Evolutionary conservation across 2,113 vertebrate genomes (phyloP), one percentile per base, ranked within the genome.

Genomic region (Camelus dromedarius): DNA sequence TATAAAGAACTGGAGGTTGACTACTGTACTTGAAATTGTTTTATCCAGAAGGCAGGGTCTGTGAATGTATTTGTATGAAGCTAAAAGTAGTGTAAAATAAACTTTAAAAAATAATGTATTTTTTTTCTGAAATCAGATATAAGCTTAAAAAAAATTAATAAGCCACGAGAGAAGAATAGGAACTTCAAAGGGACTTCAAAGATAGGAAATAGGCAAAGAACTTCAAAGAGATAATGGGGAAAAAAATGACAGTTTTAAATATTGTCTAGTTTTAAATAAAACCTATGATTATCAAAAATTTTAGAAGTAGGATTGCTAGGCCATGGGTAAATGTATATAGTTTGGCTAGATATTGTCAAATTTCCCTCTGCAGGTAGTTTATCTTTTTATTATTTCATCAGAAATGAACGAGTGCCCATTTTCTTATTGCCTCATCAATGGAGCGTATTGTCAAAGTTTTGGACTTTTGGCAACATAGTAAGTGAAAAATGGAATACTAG

Each of bases 111-210:
- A 42, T 15, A 32, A 38, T 52, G 3, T 87, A 48, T 80, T 89
- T 56, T 73, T 73, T 48, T 35, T 56, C 30, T 14, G 11, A 88
- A 75, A 93, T 96, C 60, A 91, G 8, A 35, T 64, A 35, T 83
- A 60, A 77, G 38, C 42, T 64, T 15, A 90, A 73, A 92, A 89
- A 84, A 24, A 81, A 82, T 24, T 72, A 48, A 46, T 8, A 60
- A 70, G 48, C 11, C 6, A 66, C 12, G 46, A 16, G 60, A 86
- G 32, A 93, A 80, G 54, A 73, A 77, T 18, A 52, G 24, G 48
- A 58, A 54, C 91, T 70, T 93, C 67, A 92, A 83, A 96, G 46
- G 42, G 13, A 67, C 52, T 73, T 88, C 79, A 85, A 89, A 92
- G 72, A 67, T 50, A 94, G 48, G 38, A 89, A 92, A 30, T 18